These are phyloP conservation scores for Beroe forskalii DNA, from an alignment of 37 sponge, comb jelly and placozoan species.

Conservation along the genomic window DNA sequence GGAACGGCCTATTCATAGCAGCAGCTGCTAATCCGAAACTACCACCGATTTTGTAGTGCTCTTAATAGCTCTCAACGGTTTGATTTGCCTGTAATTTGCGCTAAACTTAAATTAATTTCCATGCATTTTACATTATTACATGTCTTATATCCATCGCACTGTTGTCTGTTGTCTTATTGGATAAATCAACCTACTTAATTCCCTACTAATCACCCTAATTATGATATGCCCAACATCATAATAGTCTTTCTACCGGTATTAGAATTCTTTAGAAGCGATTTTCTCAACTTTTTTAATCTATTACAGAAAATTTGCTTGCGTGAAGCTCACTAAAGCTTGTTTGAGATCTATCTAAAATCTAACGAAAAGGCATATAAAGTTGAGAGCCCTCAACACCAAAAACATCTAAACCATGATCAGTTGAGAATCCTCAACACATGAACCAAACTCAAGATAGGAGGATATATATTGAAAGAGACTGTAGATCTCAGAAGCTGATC, in stretches of 20 bases:
- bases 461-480: no score
- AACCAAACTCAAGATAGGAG: no score
- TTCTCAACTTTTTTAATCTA: conserved; percentile 34
- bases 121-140: conserved; percentile 41
- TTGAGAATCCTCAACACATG: conserved; percentile 48
- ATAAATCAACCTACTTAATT: background rate
- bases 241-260: conserved; percentile 50
- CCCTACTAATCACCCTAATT: background rate
- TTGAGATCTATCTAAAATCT: conserved; percentile 63
- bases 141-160: background rate
- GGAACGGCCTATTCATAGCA: conserved; percentile 45
- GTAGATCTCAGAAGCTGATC: no score
- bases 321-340: conserved; percentile 61
- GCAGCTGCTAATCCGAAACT: conserved; percentile 50
- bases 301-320: conserved; percentile 61
- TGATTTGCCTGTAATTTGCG: conserved; percentile 63
- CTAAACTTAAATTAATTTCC: conserved; percentile 35
- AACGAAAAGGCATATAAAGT: conserved; percentile 38
- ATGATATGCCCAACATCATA: conserved; percentile 55
- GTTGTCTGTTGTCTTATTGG: background rate
- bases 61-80: conserved; percentile 59
- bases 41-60: conserved; percentile 61
- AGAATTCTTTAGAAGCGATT: conserved; percentile 45
- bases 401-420: background rate
- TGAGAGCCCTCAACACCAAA: conserved; percentile 35